Percentiles rank a stretch among this genome's conserved stretches.
Conservation (phyloP, 2,113 vertebrate genomes). For the Protomyctophum bolini region DNA sequence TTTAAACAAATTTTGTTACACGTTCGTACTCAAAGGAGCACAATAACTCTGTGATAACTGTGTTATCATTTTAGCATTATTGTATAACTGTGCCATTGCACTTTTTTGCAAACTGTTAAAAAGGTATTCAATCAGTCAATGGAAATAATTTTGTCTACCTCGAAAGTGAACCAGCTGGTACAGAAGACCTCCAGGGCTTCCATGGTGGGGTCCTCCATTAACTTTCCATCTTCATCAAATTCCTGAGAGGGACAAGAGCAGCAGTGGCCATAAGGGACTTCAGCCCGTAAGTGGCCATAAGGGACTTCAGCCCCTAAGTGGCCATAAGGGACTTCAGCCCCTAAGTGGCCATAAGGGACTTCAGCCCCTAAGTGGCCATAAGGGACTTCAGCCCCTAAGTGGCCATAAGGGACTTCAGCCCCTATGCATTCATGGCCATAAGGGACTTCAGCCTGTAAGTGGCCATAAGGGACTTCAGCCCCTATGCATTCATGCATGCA, state of each 20-base stretch:
- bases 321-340: too few relatives aligned
- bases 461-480: not conserved
- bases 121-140: too few relatives aligned
- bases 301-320: not conserved
- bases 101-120: too few relatives aligned
- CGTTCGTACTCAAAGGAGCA: too few relatives aligned
- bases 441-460: not conserved
- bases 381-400: not conserved
- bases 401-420: too few relatives aligned
- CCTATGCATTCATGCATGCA: not conserved
- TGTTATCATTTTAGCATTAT: too few relatives aligned
- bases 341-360: too few relatives aligned
- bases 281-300: too few relatives aligned
- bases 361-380: too few relatives aligned
- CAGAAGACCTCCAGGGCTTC: slow-evolving; percentile 92
- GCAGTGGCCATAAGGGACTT: not conserved
- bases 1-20: too few relatives aligned
- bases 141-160: slow-evolving; percentile 53
- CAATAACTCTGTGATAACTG: too few relatives aligned
- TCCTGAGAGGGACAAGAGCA: slow-evolving; percentile 35
- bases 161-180: slow-evolving; percentile 97
- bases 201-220: slow-evolving; percentile 83
- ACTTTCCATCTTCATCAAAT: slow-evolving; percentile 79
- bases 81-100: too few relatives aligned
- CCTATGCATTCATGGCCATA: not conserved